These are phyloP conservation scores for Archegozetes longisetosus DNA, from an alignment of 1,140 invertebrate genomes.

Conservation along the genomic window DNA sequence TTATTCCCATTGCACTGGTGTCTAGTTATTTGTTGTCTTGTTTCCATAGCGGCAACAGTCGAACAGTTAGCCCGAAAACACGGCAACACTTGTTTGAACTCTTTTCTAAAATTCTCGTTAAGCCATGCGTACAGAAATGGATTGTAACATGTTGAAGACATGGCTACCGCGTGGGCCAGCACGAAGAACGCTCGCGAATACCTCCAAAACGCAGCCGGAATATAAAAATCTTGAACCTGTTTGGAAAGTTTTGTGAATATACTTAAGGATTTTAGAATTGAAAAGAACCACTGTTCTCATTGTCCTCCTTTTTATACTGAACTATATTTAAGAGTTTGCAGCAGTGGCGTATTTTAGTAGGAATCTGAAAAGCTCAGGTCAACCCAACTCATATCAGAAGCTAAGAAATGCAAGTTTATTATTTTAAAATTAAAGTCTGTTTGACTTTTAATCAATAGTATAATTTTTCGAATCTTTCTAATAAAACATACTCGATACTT, in stretches of 20 bases:
- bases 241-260: not conserved
- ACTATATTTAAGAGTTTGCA: no score
- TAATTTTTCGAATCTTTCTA: no score
- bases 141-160: constrained; percentile 39
- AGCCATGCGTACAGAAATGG: constrained; percentile 42
- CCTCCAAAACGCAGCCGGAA: constrained; percentile 34
- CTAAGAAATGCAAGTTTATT: not conserved
- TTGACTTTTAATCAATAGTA: no score
- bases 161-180: constrained; percentile 46
- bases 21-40: not conserved
- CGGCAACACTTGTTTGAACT: constrained; percentile 34
- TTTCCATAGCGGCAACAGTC: not conserved
- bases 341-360: no score
- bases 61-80: constrained; percentile 19
- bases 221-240: constrained; percentile 47
- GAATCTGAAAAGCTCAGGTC: no score
- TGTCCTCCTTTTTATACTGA: no score
- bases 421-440: not conserved
- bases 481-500: no score
- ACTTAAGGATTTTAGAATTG: not conserved
- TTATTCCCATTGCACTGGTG: no score
- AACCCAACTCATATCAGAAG: not conserved
- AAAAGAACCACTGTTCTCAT: not conserved
- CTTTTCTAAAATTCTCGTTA: constrained; percentile 44
- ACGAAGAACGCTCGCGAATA: constrained; percentile 1